Evolutionary conservation across 2,797 vertebrate species (phyloP).

Genomic region (Tokudaia tokunoshimensis): DNA sequence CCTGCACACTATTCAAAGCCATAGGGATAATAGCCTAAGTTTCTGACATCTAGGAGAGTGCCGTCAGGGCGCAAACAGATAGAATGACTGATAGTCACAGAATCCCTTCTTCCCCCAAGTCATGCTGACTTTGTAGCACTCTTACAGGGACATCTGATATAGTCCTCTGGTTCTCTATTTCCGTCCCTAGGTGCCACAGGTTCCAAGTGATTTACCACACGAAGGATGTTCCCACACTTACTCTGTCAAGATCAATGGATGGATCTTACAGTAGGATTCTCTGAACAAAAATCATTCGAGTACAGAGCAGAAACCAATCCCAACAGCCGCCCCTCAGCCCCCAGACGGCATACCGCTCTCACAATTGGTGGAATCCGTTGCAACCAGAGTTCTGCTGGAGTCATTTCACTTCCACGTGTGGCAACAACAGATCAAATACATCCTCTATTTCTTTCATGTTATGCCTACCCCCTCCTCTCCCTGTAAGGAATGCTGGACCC

Average conservation of each 20-base stretch:
- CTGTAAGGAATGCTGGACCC: background rate
- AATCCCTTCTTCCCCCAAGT: background rate
- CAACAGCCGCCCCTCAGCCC: background rate
- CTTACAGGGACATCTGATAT: background rate
- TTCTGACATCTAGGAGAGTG: background rate
- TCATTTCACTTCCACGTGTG: slow-evolving; percentile 65
- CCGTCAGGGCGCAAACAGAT: background rate
- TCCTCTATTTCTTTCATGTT: slow-evolving; percentile 48
- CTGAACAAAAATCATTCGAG: background rate
- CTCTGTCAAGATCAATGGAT: slow-evolving; percentile 12
- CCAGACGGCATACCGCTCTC: slow-evolving; percentile 19
- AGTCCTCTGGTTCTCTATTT: background rate
- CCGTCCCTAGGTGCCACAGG: background rate
- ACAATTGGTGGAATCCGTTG: slow-evolving; percentile 48
- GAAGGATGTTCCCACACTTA: slow-evolving; percentile 49
- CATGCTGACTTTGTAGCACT: background rate
- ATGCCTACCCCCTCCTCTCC: background rate
- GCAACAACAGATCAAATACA: slow-evolving; percentile 47
- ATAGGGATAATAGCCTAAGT: background rate
- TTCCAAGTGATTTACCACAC: background rate
- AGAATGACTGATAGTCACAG: background rate
- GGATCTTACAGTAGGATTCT: slow-evolving; percentile 15
- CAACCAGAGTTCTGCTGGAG: slow-evolving; percentile 22
- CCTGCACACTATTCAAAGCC: background rate
- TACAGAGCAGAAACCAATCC: background rate